Conservation (phyloP, 1,140 invertebrate genomes). For the Rhyzopertha dominica region DNA sequence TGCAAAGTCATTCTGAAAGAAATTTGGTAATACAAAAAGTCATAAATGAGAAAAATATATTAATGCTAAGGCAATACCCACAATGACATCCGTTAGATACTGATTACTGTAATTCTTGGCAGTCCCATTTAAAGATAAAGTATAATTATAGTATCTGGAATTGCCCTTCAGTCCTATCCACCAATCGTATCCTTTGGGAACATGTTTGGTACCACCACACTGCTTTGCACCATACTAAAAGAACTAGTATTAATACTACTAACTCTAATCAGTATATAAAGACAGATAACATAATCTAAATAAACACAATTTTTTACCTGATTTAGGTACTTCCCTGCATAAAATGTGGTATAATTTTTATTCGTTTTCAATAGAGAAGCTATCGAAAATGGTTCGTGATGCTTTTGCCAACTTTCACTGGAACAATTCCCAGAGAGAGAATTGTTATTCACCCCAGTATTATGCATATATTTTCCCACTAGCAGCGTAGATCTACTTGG, state of each 20-base stretch:
- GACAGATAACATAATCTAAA: slow-evolving; percentile 3
- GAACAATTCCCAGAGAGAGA: slow-evolving; percentile 72
- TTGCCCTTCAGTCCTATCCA: slow-evolving; percentile 79
- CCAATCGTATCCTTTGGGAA: slow-evolving; percentile 77
- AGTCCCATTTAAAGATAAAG: slow-evolving; percentile 75
- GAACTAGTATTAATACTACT: slow-evolving; percentile 23
- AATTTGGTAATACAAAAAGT: too few species aligned
- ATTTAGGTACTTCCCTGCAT: slow-evolving; percentile 84
- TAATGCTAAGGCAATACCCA: slow-evolving; percentile 47
- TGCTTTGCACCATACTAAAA: slow-evolving; percentile 58
- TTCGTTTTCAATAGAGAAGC: slow-evolving; percentile 55
- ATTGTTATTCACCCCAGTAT: slow-evolving; percentile 75
- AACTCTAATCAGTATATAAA: slow-evolving; percentile 4
- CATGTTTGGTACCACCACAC: slow-evolving; percentile 56
- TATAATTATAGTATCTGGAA: slow-evolving; percentile 84
- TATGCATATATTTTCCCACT: slow-evolving; percentile 80
- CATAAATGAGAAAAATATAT: too few species aligned
- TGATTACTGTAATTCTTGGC: slow-evolving; percentile 56
- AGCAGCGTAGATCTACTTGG: slow-evolving; percentile 83
- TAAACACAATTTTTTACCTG: slow-evolving; percentile 48
- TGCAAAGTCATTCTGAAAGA: slow-evolving; percentile 53
- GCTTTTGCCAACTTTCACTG: slow-evolving; percentile 59
- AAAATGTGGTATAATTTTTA: slow-evolving; percentile 71
- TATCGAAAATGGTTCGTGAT: slow-evolving; percentile 62
- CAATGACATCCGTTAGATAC: slow-evolving; percentile 83